These are phyloP conservation scores for Macropus fuliginosus DNA, from an alignment of 2,797 vertebrate species.

Conservation along the genomic window DNA sequence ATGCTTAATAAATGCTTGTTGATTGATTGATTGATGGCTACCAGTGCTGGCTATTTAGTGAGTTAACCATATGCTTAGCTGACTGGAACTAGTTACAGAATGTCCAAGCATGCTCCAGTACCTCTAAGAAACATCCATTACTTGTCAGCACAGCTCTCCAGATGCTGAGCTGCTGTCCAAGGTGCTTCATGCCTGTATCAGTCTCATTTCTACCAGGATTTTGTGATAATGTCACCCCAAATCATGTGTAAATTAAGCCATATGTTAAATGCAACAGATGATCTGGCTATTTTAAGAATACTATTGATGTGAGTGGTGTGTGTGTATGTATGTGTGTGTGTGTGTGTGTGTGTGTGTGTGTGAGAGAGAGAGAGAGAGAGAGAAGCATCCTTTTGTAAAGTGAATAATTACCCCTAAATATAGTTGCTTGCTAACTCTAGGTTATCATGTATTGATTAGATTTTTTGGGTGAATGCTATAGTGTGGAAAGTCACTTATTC, in stretches of 20 bases:
- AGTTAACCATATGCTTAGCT: neutral
- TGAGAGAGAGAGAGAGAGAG: no score
- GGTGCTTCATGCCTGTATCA: neutral
- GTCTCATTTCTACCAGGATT: neutral
- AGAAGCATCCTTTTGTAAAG: conserved; percentile 16
- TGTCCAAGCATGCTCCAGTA: neutral
- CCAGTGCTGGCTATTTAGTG: neutral
- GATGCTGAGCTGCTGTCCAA: neutral
- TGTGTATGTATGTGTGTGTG: neutral
- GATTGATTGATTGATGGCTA: neutral
- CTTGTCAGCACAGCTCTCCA: neutral
- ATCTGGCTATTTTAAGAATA: neutral
- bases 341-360: neutral
- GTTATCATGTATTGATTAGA: conserved; percentile 5
- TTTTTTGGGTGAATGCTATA: neutral
- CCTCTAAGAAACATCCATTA: neutral
- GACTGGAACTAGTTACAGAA: neutral
- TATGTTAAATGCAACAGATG: neutral
- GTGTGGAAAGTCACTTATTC: neutral
- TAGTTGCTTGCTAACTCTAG: neutral
- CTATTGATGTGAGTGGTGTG: neutral
- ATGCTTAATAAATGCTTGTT: neutral
- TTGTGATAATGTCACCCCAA: neutral
- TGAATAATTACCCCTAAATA: conserved; percentile 23
- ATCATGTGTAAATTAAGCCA: neutral